Percentiles rank a stretch among this genome's conserved stretches.
These are phyloP conservation scores for Dynastes grantii DNA, from an alignment of 2,888 invertebrate genomes.

Conservation along the genomic window DNA sequence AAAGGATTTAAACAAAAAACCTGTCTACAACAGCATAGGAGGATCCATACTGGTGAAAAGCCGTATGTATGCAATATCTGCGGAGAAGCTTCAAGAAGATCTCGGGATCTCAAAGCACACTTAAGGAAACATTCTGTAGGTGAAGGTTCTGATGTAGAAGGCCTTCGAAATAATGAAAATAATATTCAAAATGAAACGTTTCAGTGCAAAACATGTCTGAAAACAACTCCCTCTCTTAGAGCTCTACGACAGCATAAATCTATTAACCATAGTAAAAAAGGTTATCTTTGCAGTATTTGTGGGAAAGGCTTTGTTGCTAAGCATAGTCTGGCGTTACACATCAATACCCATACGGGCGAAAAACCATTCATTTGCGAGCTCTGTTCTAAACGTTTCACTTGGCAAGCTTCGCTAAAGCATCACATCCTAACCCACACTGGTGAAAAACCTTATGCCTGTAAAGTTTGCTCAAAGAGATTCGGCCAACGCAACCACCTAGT, in stretches of 20 bases:
- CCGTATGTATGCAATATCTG: slow-evolving; percentile 52
- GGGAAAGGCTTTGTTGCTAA: slow-evolving; percentile 53
- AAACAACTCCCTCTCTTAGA: slow-evolving; percentile 27
- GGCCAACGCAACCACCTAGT: slow-evolving; percentile 52
- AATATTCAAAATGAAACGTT: not conserved
- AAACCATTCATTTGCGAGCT: slow-evolving; percentile 62
- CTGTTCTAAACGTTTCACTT: slow-evolving; percentile 64
- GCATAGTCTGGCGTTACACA: slow-evolving; percentile 51
- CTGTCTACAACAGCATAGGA: slow-evolving; percentile 51
- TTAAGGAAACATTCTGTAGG: not conserved
- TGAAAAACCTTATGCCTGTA: slow-evolving; percentile 60
- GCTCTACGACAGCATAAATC: slow-evolving; percentile 28
- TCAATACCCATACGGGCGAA: slow-evolving; percentile 62
- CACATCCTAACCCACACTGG: slow-evolving; percentile 65
- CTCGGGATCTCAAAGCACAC: slow-evolving; percentile 1
- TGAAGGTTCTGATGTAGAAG: not conserved
- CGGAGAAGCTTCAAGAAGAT: slow-evolving; percentile 50
- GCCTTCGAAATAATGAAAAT: not conserved
- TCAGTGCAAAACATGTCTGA: slow-evolving; percentile 42
- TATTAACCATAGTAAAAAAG: slow-evolving; percentile 49
- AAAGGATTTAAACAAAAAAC: slow-evolving; percentile 51
- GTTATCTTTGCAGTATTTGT: slow-evolving; percentile 53
- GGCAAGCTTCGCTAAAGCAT: slow-evolving; percentile 61
- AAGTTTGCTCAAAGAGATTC: slow-evolving; percentile 53
- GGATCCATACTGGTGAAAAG: slow-evolving; percentile 45